These are phyloP conservation scores for Agrochola lota DNA, from an alignment of 2,888 invertebrate species.

Conservation along the genomic window DNA sequence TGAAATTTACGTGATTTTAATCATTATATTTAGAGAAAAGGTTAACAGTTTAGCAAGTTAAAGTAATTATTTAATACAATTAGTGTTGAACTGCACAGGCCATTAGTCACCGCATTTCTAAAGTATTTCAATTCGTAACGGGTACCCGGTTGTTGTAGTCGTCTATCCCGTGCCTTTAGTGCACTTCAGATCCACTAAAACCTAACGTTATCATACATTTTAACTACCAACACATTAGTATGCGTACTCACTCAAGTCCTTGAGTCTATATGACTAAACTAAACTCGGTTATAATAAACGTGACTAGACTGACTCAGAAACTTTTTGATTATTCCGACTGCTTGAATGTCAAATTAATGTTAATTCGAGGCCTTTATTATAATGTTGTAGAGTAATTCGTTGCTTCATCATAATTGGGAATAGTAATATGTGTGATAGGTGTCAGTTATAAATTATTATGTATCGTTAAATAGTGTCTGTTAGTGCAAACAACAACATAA, in stretches of 20 bases:
- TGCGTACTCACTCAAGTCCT: conserved; percentile 34
- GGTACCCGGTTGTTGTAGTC: not conserved
- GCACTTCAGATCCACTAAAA: conserved; percentile 1
- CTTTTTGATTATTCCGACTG: conserved; percentile 45
- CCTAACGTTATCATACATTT: conserved; percentile 29
- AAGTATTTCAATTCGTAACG: not conserved
- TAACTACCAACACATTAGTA: conserved; percentile 45
- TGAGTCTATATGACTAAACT: conserved; percentile 38
- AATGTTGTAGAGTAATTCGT: conserved; percentile 32
- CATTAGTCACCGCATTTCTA: not conserved
- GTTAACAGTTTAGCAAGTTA: too few relatives aligned
- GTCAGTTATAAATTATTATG: not conserved
- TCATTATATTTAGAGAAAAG: too few relatives aligned
- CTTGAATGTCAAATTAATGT: conserved; percentile 44
- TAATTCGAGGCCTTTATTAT: conserved; percentile 27
- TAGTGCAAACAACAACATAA: too few relatives aligned
- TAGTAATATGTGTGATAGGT: not conserved
- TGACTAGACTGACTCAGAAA: conserved; percentile 33
- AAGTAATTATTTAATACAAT: too few relatives aligned
- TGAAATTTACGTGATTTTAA: too few relatives aligned
- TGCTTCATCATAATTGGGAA: conserved; percentile 35
- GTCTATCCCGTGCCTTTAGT: not conserved
- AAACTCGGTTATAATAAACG: conserved; percentile 41
- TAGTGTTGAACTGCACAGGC: too few relatives aligned
- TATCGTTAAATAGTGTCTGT: not conserved